A percentile compares a stretch with the other conserved stretches of the same genome.
Evolutionary conservation across 2,888 invertebrate species (phyloP).

Genomic region (Apoderus coryli): DNA sequence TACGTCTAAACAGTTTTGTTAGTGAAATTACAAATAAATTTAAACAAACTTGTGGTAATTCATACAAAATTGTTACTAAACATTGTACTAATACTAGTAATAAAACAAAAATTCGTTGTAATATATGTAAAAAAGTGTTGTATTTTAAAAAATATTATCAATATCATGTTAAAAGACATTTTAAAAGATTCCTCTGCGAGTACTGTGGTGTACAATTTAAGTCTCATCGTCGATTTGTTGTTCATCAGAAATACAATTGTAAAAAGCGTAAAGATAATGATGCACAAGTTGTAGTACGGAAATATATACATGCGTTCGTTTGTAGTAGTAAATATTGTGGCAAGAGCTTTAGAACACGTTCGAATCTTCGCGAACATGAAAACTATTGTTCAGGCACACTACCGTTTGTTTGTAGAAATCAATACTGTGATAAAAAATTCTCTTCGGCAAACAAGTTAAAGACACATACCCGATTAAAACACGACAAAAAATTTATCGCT

Average conservation of each 20-base stretch:
- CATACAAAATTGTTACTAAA: slow-evolving; percentile 13
- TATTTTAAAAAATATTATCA: slow-evolving; percentile 22
- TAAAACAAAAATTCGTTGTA: slow-evolving; percentile 22
- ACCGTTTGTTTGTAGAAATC: slow-evolving; percentile 25
- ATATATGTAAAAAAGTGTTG: slow-evolving; percentile 25
- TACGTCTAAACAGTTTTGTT: slow-evolving; percentile 26
- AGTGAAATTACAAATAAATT: slow-evolving; percentile 26
- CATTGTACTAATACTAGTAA: slow-evolving; percentile 13
- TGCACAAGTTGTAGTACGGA: not conserved
- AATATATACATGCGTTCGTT: slow-evolving; percentile 20
- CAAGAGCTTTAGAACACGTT: slow-evolving; percentile 26
- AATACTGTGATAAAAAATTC: slow-evolving; percentile 28
- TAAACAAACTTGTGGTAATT: slow-evolving; percentile 21
- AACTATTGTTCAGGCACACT: slow-evolving; percentile 28
- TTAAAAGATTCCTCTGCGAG: slow-evolving; percentile 26
- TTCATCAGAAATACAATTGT: slow-evolving; percentile 17
- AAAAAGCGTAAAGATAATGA: slow-evolving; percentile 12
- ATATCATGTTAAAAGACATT: slow-evolving; percentile 25
- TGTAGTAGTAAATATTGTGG: slow-evolving; percentile 27
- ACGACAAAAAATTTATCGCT: slow-evolving; percentile 30
- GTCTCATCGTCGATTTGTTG: slow-evolving; percentile 19
- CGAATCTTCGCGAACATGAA: slow-evolving; percentile 28
- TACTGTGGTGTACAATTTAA: slow-evolving; percentile 25
- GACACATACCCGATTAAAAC: slow-evolving; percentile 28
- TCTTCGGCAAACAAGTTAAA: slow-evolving; percentile 28